Conservation (phyloP, 53 echinoderm and acorn worm genomes). For the Stichopus horrens region DNA sequence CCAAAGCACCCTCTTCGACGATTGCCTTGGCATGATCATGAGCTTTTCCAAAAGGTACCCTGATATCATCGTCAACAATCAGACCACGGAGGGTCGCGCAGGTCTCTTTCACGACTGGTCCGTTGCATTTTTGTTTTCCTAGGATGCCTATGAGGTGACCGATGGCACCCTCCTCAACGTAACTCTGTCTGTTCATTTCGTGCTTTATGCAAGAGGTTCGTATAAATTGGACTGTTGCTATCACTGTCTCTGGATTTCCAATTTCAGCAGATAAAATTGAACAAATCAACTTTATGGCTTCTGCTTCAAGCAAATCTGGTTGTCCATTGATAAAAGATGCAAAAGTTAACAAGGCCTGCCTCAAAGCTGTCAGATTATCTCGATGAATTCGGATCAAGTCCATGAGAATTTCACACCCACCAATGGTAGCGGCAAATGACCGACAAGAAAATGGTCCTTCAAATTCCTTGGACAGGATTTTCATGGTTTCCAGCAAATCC, state of each 20-base stretch:
- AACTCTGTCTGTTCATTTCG: conserved; percentile 79
- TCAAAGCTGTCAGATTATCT: conserved; percentile 50
- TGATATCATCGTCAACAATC: conserved; percentile 84
- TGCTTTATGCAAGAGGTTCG: conserved; percentile 87
- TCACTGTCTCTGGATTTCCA: not conserved
- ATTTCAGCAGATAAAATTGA: conserved; percentile 6
- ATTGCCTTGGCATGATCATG: conserved; percentile 97
- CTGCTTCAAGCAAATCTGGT: conserved; percentile 75
- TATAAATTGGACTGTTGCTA: conserved; percentile 53
- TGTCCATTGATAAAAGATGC: conserved; percentile 83
- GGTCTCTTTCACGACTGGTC: conserved; percentile 60
- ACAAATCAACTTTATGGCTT: conserved; percentile 62
- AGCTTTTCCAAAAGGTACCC: conserved; percentile 92
- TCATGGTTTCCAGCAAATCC: conserved; percentile 49
- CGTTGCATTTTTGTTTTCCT: conserved; percentile 40
- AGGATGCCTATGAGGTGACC: conserved; percentile 57
- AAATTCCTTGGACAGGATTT: conserved; percentile 69
- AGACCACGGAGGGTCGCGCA: conserved; percentile 70
- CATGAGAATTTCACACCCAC: conserved; percentile 76
- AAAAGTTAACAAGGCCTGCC: conserved; percentile 47
- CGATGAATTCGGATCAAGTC: conserved; percentile 58
- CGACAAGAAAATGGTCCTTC: conserved; percentile 73
- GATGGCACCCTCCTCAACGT: conserved; percentile 74
- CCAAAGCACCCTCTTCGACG: conserved; percentile 83
- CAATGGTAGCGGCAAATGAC: conserved; percentile 73